Percentiles rank a stretch among this genome's conserved stretches.
Conservation (phyloP, 2,888 invertebrate genomes). For the Machimus atricapillus region DNA sequence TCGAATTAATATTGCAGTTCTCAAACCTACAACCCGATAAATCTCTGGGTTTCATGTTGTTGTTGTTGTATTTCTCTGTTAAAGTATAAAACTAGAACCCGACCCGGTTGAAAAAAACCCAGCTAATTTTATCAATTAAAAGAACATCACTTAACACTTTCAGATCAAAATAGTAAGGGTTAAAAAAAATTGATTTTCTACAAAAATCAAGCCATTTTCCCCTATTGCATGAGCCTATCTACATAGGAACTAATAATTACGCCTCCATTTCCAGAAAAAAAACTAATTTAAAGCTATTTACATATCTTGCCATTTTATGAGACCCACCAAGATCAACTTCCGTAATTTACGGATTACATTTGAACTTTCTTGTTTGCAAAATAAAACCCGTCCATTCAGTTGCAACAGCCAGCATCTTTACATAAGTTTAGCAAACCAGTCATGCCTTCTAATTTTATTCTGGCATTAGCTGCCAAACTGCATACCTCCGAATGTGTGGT, state of each 20-base stretch:
- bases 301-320: not conserved
- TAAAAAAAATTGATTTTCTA: too few species aligned
- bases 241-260: not conserved
- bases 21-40: too few species aligned
- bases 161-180: too few species aligned
- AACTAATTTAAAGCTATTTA: not conserved
- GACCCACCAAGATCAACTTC: not conserved
- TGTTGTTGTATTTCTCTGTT: too few species aligned
- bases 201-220: too few species aligned
- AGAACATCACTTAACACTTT: too few species aligned
- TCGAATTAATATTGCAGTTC: too few species aligned
- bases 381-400: not conserved
- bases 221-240: too few species aligned
- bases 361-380: not conserved
- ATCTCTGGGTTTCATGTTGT: too few species aligned
- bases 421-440: not conserved
- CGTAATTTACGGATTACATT: not conserved
- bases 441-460: not conserved
- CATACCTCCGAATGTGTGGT: not conserved
- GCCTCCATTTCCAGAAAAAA: not conserved
- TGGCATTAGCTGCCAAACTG: not conserved
- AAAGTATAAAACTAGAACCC: too few species aligned
- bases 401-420: not conserved
- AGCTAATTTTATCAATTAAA: too few species aligned
- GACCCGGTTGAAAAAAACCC: too few species aligned